Evolutionary conservation across 2,113 vertebrate species (phyloP), one percentile per base, ranked within the genome.

Genomic region (Antechinus flavipes): DNA sequence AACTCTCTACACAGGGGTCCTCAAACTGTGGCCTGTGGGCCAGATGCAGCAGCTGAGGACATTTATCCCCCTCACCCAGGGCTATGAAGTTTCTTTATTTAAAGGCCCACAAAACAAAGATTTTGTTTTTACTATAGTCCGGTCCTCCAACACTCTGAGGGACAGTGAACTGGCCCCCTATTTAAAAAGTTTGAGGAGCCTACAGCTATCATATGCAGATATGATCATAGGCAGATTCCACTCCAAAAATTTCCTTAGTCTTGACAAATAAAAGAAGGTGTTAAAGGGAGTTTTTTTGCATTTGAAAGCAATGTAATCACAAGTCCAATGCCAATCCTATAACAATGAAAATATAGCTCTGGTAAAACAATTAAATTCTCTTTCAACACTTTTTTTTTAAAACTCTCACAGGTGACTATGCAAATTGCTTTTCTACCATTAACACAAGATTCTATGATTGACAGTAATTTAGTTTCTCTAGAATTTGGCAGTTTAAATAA

Each of bases 361-460:
- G 19, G n/a, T 2, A 42, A 84, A 76, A 52, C 52, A 92, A 91
- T 76, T 89, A 94, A 5, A 46, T 19, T 25, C 23, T 30, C 91
- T 95, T 90, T 53, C 50, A 55, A 52, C 2, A 68, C 26, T 61
- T 61, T 30, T 61, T 68, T 68, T 14, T 68, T 35, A 16, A 6
- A 68, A 90, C 26, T 56, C 54, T 96, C 92, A 93, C 26, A 96
- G 84, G 91, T 58, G 91, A 91, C 92, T 47, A 49, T 30, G n/a
- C 90, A 49, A 93, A 89, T 54, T 56, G 90, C 12, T 3, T 26
- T 52, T 25, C 12, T 27, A 50, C 22, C 61, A n/a, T 3, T 27
- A 42, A 56, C 58, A 95, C 47, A 50, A 26, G 56, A 49, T 19
- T 35, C 10, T 58, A 58, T 92, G 35, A 47, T 91, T 56, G 93